These are phyloP conservation scores for Lacerta viridis DNA, from an alignment of 2,797 vertebrate species.

Conservation along the genomic window DNA sequence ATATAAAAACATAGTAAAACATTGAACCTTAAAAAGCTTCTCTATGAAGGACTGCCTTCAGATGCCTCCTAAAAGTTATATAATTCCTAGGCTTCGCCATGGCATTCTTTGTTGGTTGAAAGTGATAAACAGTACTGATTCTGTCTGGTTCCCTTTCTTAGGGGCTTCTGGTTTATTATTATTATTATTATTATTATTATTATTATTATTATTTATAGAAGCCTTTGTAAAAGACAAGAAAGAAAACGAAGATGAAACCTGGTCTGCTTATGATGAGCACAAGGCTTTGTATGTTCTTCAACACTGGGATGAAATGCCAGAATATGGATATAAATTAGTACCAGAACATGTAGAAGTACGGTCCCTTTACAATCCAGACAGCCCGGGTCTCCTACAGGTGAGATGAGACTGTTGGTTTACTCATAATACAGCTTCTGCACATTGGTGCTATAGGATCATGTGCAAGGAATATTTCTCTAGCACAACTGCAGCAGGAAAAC, in stretches of 20 bases:
- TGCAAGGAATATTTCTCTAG: no score
- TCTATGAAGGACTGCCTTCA: no score
- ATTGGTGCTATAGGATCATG: background rate
- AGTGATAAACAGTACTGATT: background rate
- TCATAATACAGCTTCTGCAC: background rate
- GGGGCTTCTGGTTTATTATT: conserved; percentile 38
- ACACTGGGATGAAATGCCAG: conserved; percentile 91
- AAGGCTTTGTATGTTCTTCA: conserved; percentile 89
- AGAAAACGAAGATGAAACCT: conserved; percentile 76
- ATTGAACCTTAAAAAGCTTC: no score
- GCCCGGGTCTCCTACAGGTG: conserved; percentile 91
- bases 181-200: conserved; percentile 45
- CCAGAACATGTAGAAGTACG: conserved; percentile 92
- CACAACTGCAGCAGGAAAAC: background rate
- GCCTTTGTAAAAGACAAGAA: conserved; percentile 81
- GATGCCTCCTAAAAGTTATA: no score
- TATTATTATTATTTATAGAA: conserved; percentile 71
- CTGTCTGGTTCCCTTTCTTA: conserved; percentile 3
- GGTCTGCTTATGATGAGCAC: conserved; percentile 83
- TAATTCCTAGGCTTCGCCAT: background rate
- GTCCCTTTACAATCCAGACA: conserved; percentile 85
- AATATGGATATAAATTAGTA: conserved; percentile 85
- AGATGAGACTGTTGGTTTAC: conserved; percentile 22
- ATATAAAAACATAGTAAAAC: no score
- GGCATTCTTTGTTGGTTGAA: background rate